These are phyloP conservation scores for Papilio protenor DNA, from an alignment of 2,888 invertebrate species.

Conservation along the genomic window DNA sequence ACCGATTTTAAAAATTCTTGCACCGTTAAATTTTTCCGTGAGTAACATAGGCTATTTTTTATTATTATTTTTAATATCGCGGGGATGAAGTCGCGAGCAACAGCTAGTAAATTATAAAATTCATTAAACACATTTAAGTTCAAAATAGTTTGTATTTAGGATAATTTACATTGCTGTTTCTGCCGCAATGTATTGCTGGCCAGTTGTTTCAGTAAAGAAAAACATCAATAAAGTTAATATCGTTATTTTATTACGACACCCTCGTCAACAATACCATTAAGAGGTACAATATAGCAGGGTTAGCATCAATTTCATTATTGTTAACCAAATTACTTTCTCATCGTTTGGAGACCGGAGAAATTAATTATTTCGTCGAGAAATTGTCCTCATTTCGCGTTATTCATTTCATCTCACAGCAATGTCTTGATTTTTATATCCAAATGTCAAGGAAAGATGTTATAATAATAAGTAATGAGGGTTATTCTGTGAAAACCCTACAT, in stretches of 20 bases:
- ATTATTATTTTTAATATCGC: too few relatives aligned
- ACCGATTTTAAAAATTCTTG: too few relatives aligned
- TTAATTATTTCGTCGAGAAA: constrained; percentile 69
- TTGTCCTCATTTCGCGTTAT: constrained; percentile 71
- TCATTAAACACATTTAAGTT: too few relatives aligned
- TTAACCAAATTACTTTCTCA: constrained; percentile 69
- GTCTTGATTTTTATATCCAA: constrained; percentile 38
- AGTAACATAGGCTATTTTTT: too few relatives aligned
- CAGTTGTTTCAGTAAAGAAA: background rate
- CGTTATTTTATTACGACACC: constrained; percentile 35
- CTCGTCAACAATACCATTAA: constrained; percentile 34
- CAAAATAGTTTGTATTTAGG: too few relatives aligned
- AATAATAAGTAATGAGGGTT: background rate
- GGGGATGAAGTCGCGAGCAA: too few relatives aligned
- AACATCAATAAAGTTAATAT: constrained; percentile 8
- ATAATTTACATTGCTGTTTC: background rate
- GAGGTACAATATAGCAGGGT: constrained; percentile 27
- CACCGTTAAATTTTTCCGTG: too few relatives aligned
- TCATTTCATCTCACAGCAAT: constrained; percentile 30
- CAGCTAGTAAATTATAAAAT: too few relatives aligned
- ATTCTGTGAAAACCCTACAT: background rate
- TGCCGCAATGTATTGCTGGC: background rate
- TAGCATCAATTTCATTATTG: constrained; percentile 55
- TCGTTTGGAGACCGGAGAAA: constrained; percentile 55
- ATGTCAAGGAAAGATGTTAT: constrained; percentile 22